A percentile compares a stretch with the other conserved stretches of the same genome.
Evolutionary conservation across 2,797 vertebrate species (phyloP).

Genomic region (Mus caroli): DNA sequence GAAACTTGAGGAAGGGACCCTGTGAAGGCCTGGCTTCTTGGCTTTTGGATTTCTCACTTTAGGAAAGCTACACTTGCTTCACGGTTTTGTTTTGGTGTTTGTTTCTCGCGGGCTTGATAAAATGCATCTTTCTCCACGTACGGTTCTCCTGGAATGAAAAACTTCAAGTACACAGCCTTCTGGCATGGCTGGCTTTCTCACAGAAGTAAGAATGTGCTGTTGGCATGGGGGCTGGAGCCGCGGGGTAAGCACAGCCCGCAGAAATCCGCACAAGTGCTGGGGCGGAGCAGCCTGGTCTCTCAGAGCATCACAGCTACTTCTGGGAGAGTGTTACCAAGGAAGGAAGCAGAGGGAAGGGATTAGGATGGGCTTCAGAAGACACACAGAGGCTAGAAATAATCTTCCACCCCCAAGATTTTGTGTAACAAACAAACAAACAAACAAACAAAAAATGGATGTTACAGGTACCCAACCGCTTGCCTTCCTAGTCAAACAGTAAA

Average conservation of each 20-base stretch:
- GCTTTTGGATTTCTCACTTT: conserved; percentile 26
- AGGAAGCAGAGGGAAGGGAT: background rate
- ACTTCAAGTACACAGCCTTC: conserved; percentile 60
- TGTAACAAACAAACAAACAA: background rate
- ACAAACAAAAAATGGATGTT: background rate
- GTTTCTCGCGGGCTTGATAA: conserved; percentile 44
- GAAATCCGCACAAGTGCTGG: background rate
- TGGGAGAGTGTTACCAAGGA: background rate
- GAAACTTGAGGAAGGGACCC: background rate
- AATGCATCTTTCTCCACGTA: conserved; percentile 30
- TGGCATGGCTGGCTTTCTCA: conserved; percentile 55
- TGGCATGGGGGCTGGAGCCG: background rate
- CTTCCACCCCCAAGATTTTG: background rate
- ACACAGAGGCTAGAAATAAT: background rate
- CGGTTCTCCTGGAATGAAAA: conserved; percentile 55
- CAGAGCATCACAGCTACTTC: background rate
- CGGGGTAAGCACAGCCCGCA: background rate
- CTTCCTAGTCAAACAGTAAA: background rate
- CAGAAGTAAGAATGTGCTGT: conserved; percentile 1
- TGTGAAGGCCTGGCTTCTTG: background rate
- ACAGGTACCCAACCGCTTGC: background rate
- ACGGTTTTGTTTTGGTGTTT: conserved; percentile 69
- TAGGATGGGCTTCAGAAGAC: background rate
- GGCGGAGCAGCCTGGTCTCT: background rate
- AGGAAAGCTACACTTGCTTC: background rate